Percentiles rank a stretch among this genome's conserved stretches.
phyloP scores from a whole-genome alignment of 2,113 vertebrate species.

The Tachycineta bicolor region DNA sequence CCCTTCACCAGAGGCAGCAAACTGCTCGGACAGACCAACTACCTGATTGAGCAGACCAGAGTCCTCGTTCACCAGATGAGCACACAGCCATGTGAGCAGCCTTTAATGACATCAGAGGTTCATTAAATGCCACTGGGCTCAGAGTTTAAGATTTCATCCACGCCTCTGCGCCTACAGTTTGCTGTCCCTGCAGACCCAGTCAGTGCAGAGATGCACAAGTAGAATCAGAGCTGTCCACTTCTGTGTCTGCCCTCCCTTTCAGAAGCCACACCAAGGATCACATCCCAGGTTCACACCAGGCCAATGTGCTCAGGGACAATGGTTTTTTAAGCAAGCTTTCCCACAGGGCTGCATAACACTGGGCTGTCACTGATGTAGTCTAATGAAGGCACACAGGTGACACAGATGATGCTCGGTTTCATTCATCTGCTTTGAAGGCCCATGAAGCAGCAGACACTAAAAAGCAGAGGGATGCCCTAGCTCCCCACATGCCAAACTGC shows the following conservation, averaged over 20 bases:
- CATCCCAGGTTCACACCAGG: background rate
- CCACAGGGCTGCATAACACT: background rate
- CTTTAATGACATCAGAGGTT: background rate
- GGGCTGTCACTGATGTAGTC: background rate
- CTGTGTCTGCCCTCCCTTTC: background rate
- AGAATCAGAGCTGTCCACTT: background rate
- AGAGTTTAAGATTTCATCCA: background rate
- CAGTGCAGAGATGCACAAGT: background rate
- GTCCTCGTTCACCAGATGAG: background rate
- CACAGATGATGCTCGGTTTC: background rate
- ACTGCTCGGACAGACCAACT: background rate
- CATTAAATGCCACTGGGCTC: background rate
- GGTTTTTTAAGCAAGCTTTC: background rate
- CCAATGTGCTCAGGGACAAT: fast-evolving
- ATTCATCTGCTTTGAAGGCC: background rate
- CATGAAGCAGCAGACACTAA: background rate
- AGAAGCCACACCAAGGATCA: background rate
- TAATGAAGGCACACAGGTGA: background rate
- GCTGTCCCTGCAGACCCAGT: background rate
- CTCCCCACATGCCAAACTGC: background rate
- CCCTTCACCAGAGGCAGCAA: slow-evolving; percentile 7
- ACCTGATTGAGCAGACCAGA: background rate
- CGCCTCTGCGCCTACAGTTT: background rate
- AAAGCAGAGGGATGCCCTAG: background rate
- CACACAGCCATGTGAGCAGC: background rate